These are phyloP conservation scores for Phyllotreta cruciferae DNA, from an alignment of 2,888 invertebrate genomes.

Conservation along the genomic window DNA sequence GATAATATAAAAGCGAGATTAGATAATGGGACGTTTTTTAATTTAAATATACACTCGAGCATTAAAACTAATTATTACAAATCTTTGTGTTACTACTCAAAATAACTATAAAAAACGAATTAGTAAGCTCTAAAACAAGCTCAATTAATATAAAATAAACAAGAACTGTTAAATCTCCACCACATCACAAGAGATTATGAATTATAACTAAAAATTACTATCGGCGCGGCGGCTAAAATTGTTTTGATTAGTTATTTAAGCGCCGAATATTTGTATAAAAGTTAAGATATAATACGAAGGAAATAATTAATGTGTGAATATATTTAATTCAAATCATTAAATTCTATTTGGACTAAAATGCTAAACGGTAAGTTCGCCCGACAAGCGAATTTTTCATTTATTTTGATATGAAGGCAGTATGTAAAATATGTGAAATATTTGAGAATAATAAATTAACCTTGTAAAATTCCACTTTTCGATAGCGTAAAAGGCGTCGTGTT, in stretches of 20 bases:
- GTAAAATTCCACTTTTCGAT: not conserved
- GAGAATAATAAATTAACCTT: conserved; percentile 25
- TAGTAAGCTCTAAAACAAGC: conserved; percentile 40
- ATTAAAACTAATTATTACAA: no score
- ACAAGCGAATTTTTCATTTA: conserved; percentile 8
- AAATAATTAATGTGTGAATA: conserved; percentile 12
- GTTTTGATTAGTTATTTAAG: conserved; percentile 15
- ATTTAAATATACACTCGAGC: no score
- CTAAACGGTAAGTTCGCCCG: conserved; percentile 13
- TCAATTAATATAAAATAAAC: conserved; percentile 21
- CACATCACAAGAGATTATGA: conserved; percentile 16
- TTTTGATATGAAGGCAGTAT: conserved; percentile 49
- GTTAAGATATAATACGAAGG: not conserved
- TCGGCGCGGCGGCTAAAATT: not conserved
- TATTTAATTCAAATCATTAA: conserved; percentile 1
- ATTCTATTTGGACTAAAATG: conserved; percentile 26
- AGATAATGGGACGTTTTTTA: no score
- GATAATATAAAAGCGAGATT: no score
- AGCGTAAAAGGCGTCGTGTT: conserved; percentile 12
- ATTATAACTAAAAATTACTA: no score
- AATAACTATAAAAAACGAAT: conserved; percentile 8
- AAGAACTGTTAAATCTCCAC: conserved; percentile 20
- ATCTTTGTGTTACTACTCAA: not conserved
- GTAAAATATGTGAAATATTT: conserved; percentile 41
- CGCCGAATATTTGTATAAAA: conserved; percentile 9